Percentiles rank a stretch among this genome's conserved stretches.
phyloP scores from a whole-genome alignment of 2,113 vertebrate species.

The Sardina pilchardus region DNA sequence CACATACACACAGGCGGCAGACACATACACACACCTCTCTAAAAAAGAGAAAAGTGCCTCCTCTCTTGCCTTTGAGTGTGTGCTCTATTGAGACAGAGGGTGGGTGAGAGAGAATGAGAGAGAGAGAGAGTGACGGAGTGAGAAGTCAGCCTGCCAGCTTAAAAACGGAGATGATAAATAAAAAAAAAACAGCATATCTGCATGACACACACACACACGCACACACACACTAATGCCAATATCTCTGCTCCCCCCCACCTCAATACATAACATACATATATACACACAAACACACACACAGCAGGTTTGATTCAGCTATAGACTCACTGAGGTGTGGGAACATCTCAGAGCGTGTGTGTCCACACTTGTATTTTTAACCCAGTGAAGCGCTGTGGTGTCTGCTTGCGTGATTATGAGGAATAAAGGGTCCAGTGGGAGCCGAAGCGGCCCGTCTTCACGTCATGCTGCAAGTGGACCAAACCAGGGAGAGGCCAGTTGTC shows the following conservation, averaged over 20 bases:
- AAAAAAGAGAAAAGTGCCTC: not conserved
- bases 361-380: not conserved
- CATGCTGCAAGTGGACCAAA: not conserved
- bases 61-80: not conserved
- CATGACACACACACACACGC: constrained; percentile 1
- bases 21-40: not conserved
- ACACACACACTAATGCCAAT: not conserved
- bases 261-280: constrained; percentile 20
- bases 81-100: not conserved
- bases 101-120: constrained; percentile 31
- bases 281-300: constrained; percentile 6
- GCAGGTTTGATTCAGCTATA: not conserved
- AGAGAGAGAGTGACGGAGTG: constrained; percentile 46
- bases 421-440: not conserved
- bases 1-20: not conserved
- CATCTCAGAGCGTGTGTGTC: not conserved
- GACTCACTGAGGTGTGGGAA: not conserved
- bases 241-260: not conserved
- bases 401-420: not conserved
- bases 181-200: no score
- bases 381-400: not conserved
- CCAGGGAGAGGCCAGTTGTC: constrained; percentile 14
- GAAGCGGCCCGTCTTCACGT: not conserved
- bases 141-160: constrained; percentile 47
- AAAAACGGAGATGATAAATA: constrained; percentile 44